Conservation (phyloP, 2,113 vertebrate genomes). For the Oostethus manadensis region DNA sequence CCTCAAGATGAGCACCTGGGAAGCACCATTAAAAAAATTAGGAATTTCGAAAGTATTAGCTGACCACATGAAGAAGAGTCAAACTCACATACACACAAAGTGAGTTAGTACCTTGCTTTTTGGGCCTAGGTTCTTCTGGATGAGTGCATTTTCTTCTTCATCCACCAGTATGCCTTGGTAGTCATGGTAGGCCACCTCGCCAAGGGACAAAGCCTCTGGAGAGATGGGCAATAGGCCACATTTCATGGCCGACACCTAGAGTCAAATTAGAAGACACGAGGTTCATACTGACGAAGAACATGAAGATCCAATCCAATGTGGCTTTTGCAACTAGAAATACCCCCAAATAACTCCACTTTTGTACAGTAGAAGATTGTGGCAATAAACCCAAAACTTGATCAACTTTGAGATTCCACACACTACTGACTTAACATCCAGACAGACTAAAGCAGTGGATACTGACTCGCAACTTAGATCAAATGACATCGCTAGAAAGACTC, state of each 20-base stretch:
- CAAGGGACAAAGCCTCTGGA: slow-evolving; percentile 88
- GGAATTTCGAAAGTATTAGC: too few relatives aligned
- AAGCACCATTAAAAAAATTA: neutral
- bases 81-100: neutral
- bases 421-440: too few relatives aligned
- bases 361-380: too few relatives aligned
- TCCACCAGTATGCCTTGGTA: slow-evolving; percentile 94
- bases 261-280: neutral
- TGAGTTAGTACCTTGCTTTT: slow-evolving; percentile 84
- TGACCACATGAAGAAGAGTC: too few relatives aligned
- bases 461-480: too few relatives aligned
- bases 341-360: too few relatives aligned
- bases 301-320: neutral
- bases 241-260: slow-evolving; percentile 95
- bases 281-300: neutral
- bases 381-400: too few relatives aligned
- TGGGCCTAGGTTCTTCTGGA: slow-evolving; percentile 93
- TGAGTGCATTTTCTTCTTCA: slow-evolving; percentile 82
- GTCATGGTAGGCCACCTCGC: slow-evolving; percentile 92
- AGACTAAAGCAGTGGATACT: too few relatives aligned
- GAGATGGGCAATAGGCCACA: slow-evolving; percentile 93
- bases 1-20: slow-evolving; percentile 90
- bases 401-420: too few relatives aligned
- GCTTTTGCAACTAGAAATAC: too few relatives aligned
- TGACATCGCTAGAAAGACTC: too few relatives aligned